Percentiles rank a stretch among this genome's conserved stretches.
Conservation (phyloP, 2,888 invertebrate species). For the Chrysomela aeneicollis region DNA sequence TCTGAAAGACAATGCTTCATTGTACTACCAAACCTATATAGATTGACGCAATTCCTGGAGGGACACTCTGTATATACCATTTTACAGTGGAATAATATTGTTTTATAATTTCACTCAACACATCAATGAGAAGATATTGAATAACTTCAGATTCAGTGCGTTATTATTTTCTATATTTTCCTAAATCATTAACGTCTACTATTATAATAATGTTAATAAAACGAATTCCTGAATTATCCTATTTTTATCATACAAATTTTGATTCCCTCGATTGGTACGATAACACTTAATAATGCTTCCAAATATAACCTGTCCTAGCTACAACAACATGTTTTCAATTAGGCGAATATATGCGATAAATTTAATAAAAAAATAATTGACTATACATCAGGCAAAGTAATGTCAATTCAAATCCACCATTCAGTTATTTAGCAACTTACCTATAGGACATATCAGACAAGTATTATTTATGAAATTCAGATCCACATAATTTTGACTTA, state of each 20-base stretch:
- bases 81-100: too few species aligned
- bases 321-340: constrained; percentile 12
- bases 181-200: too few species aligned
- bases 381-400: constrained; percentile 7
- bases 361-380: constrained; percentile 21
- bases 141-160: too few species aligned
- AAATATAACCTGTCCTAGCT: neutral
- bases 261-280: constrained; percentile 4
- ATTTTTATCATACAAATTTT: neutral
- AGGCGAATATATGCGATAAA: constrained; percentile 13
- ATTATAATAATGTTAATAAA: too few species aligned
- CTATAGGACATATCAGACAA: neutral
- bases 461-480: neutral
- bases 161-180: too few species aligned
- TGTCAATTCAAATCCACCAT: neutral
- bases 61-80: too few species aligned
- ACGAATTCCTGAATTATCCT: neutral
- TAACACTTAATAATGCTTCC: constrained; percentile 3
- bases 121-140: too few species aligned
- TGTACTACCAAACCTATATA: too few species aligned
- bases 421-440: neutral
- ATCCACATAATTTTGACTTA: neutral
- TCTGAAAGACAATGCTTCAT: too few species aligned
- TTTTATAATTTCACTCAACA: too few species aligned
- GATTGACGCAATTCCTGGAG: too few species aligned